Conservation (phyloP, 2,113 vertebrate genomes). For the Sula dactylatra region DNA sequence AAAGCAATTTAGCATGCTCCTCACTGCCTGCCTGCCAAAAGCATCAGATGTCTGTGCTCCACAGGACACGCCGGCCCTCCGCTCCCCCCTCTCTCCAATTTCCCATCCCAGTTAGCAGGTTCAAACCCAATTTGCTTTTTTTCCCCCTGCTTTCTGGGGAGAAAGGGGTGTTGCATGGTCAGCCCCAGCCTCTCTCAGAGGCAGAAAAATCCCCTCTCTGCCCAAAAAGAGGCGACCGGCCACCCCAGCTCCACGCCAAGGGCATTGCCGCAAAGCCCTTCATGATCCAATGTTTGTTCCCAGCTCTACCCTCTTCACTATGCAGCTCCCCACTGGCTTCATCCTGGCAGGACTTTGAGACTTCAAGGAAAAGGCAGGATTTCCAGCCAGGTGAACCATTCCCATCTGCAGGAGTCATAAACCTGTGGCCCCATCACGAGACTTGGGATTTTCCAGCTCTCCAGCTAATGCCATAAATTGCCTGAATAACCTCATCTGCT, state of each 20-base stretch:
- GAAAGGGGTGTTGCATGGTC: fast-evolving
- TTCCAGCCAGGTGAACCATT: background rate
- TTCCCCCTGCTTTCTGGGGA: background rate
- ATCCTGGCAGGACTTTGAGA: background rate
- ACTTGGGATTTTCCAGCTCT: constrained; percentile 1
- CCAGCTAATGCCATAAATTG: background rate
- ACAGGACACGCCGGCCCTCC: background rate
- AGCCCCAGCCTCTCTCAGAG: background rate
- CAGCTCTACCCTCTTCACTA: background rate
- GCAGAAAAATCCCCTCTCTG: background rate
- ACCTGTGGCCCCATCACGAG: background rate
- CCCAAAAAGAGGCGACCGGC: background rate
- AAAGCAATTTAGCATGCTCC: background rate
- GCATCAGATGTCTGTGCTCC: background rate
- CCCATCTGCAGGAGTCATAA: background rate
- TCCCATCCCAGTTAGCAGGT: background rate
- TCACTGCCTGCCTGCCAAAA: background rate
- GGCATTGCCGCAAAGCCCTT: background rate
- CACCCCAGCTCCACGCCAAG: background rate
- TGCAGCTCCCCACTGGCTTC: background rate
- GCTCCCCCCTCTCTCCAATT: background rate
- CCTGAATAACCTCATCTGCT: background rate
- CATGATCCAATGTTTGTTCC: background rate
- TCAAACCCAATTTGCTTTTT: background rate
- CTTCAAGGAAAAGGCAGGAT: background rate